Conservation (phyloP, 30 jellyfish, hydroid and myxozoan genomes). For the Hydra vulgaris region DNA sequence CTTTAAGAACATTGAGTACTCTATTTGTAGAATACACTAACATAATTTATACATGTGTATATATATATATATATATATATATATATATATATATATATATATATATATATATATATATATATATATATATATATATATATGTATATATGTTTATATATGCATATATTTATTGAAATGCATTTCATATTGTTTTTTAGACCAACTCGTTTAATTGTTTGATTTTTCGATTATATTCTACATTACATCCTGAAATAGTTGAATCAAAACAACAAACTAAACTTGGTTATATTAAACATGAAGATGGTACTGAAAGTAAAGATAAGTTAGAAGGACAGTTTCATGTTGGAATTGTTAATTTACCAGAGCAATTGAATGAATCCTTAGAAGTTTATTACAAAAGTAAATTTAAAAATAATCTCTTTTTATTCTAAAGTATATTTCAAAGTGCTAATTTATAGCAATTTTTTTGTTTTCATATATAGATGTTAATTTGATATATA, state of each 20-base stretch:
- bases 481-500: no score
- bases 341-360: constrained; percentile 46
- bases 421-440: no score
- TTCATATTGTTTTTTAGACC: not conserved
- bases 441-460: no score
- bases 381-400: constrained; percentile 46
- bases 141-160: not conserved
- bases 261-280: not conserved
- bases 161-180: not conserved
- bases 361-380: constrained; percentile 49
- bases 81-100: no score
- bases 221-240: not conserved
- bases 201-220: not conserved
- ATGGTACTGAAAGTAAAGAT: constrained; percentile 36
- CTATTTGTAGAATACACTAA: no score
- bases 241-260: not conserved
- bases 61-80: no score
- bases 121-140: no score
- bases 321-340: constrained; percentile 42
- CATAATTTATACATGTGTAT: no score
- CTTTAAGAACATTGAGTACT: no score
- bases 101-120: no score
- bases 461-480: no score
- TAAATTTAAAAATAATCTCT: no score
- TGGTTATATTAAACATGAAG: constrained; percentile 27